phyloP scores from a whole-genome alignment of 92 coral and sea anemone species.

The Hydrozoanthus gracilis region DNA sequence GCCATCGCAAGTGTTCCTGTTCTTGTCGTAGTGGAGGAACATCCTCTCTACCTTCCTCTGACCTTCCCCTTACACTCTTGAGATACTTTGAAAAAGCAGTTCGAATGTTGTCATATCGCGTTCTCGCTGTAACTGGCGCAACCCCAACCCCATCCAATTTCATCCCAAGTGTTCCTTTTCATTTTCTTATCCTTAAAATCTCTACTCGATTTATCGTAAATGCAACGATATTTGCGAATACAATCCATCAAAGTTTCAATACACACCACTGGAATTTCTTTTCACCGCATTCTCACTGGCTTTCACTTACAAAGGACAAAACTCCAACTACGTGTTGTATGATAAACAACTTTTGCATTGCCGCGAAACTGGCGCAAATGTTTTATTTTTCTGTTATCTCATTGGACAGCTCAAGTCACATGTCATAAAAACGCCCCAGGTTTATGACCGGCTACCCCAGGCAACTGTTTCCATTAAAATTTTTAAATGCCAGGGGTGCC shows the following conservation, averaged over 20 bases:
- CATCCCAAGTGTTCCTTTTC: slow-evolving; percentile 12
- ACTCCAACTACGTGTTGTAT: neutral
- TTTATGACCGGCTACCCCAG: slow-evolving; percentile 20
- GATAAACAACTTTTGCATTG: slow-evolving; percentile 12
- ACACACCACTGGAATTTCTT: neutral
- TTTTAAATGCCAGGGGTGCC: slow-evolving; percentile 3
- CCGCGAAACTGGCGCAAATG: slow-evolving; percentile 7
- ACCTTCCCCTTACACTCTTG: slow-evolving; percentile 12
- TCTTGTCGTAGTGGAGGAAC: slow-evolving; percentile 40
- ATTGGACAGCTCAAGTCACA: slow-evolving; percentile 25
- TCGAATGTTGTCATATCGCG: slow-evolving; percentile 3
- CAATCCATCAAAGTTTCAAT: neutral
- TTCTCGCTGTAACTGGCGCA: neutral
- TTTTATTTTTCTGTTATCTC: slow-evolving; percentile 1
- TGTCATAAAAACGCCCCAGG: slow-evolving; percentile 1
- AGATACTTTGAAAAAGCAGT: slow-evolving; percentile 13
- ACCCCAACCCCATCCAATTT: slow-evolving; percentile 1
- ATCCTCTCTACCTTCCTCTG: slow-evolving; percentile 42
- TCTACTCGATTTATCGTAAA: neutral
- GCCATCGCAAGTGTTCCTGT: slow-evolving; percentile 47
- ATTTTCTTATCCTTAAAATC: neutral
- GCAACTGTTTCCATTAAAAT: slow-evolving; percentile 21
- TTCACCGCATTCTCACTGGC: neutral
- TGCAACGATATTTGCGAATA: too few species aligned
- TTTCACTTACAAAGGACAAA: neutral